Percentiles rank a stretch among this genome's conserved stretches.
These are phyloP conservation scores for Parapristionchus giblindavisi DNA, from an alignment of 2,888 invertebrate genomes.

Conservation along the genomic window DNA sequence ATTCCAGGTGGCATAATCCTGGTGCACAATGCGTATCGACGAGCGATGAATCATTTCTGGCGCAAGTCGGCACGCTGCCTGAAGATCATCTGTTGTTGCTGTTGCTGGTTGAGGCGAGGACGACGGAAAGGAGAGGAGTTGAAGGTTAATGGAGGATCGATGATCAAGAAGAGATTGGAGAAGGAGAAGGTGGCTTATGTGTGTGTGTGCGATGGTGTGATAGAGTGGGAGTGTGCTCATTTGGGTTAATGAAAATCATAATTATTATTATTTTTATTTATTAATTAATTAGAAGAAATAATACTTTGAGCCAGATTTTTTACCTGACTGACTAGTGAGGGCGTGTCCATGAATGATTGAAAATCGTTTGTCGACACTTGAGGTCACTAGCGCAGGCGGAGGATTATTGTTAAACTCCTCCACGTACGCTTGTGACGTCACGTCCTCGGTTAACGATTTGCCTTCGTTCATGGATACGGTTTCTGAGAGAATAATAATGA, in stretches of 20 bases:
- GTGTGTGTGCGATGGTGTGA: background rate
- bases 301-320: too few relatives aligned
- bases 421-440: too few relatives aligned
- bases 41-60: constrained; percentile 48
- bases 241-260: background rate
- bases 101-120: constrained; percentile 12
- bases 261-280: too few relatives aligned
- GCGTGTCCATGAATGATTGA: too few relatives aligned
- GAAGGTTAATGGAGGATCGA: constrained; percentile 7
- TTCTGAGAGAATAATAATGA: too few relatives aligned
- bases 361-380: too few relatives aligned
- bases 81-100: constrained; percentile 24
- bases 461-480: too few relatives aligned
- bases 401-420: too few relatives aligned
- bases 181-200: constrained; percentile 10
- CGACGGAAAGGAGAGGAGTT: constrained; percentile 17
- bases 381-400: too few relatives aligned
- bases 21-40: constrained; percentile 62
- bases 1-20: constrained; percentile 66
- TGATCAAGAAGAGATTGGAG: constrained; percentile 10
- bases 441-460: too few relatives aligned
- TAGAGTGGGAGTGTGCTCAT: background rate
- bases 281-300: too few relatives aligned
- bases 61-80: constrained; percentile 39
- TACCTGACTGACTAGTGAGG: too few relatives aligned